phyloP scores from a whole-genome alignment of 2,797 vertebrate species.

The Phataginus tetradactyla region DNA sequence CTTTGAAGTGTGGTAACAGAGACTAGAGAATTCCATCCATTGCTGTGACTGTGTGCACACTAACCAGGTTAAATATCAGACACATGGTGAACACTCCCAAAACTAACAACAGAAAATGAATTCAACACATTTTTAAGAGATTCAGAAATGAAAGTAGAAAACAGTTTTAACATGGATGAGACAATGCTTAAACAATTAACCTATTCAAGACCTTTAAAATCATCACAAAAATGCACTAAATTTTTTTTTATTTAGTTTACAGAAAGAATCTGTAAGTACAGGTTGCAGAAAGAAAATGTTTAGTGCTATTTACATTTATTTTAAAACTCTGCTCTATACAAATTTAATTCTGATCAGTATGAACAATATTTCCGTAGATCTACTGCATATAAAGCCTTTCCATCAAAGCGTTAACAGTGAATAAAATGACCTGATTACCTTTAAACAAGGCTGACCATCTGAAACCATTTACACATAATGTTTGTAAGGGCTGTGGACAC shows the following conservation, averaged over 20 bases:
- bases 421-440: slow-evolving; percentile 89
- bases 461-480: slow-evolving; percentile 85
- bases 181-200: slow-evolving; percentile 70
- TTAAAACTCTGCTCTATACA: slow-evolving; percentile 98
- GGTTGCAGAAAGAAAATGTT: slow-evolving; percentile 93
- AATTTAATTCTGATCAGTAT: slow-evolving; percentile 98
- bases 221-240: slow-evolving; percentile 86
- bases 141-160: slow-evolving; percentile 56
- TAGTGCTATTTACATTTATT: slow-evolving; percentile 99
- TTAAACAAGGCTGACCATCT: slow-evolving; percentile 91
- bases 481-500: slow-evolving; percentile 88
- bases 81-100: not conserved
- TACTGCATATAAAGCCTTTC: slow-evolving; percentile 94
- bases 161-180: slow-evolving; percentile 54
- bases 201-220: slow-evolving; percentile 77
- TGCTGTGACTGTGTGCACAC: slow-evolving; percentile 41
- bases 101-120: slow-evolving; percentile 37
- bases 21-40: slow-evolving; percentile 44
- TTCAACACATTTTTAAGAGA: slow-evolving; percentile 36
- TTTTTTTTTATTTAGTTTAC: slow-evolving; percentile 98
- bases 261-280: slow-evolving; percentile 95
- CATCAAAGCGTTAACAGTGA: slow-evolving; percentile 91
- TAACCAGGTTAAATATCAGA: slow-evolving; percentile 53
- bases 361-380: slow-evolving; percentile 95
- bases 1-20: slow-evolving; percentile 51